phyloP scores from a whole-genome alignment of 2,888 invertebrate genomes.

The Drosophila vallismaia region DNA sequence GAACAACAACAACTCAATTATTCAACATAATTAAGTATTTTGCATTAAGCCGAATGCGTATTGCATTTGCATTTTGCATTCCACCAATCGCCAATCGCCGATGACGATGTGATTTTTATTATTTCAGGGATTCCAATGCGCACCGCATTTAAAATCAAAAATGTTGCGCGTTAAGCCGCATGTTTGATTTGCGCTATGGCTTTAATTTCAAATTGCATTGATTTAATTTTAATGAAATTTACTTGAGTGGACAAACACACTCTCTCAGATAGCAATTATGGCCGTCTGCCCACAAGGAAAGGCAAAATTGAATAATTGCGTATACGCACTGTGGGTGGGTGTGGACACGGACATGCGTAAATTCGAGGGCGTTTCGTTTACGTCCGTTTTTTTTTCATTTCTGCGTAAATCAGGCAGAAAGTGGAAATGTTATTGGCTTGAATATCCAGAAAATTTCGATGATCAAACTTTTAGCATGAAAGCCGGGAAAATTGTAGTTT shows the following conservation, averaged over 20 bases:
- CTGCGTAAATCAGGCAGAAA: constrained; percentile 21
- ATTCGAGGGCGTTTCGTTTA: background rate
- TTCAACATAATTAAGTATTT: constrained; percentile 82
- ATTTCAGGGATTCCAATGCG: constrained; percentile 69
- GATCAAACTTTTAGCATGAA: background rate
- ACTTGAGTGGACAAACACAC: constrained; percentile 47
- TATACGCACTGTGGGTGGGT: constrained; percentile 48
- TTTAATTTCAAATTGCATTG: constrained; percentile 72
- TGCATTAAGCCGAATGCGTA: constrained; percentile 67
- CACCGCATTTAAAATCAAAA: constrained; percentile 72
- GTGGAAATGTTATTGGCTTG: too few species aligned
- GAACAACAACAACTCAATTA: constrained; percentile 77
- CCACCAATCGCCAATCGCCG: constrained; percentile 4
- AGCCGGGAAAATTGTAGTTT: background rate
- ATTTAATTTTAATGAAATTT: constrained; percentile 72
- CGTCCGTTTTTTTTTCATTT: background rate
- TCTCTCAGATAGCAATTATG: constrained; percentile 38
- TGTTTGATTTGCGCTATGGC: constrained; percentile 68
- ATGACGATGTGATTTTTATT: constrained; percentile 62
- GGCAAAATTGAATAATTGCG: constrained; percentile 60
- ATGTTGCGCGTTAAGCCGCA: constrained; percentile 70
- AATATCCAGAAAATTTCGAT: too few species aligned
- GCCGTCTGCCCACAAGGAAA: constrained; percentile 44
- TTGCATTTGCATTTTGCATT: constrained; percentile 48
- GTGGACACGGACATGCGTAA: constrained; percentile 8